Percentiles rank a stretch among this genome's conserved stretches.
phyloP scores from a whole-genome alignment of 2,888 invertebrate species.

The Mylabris sibirica region DNA sequence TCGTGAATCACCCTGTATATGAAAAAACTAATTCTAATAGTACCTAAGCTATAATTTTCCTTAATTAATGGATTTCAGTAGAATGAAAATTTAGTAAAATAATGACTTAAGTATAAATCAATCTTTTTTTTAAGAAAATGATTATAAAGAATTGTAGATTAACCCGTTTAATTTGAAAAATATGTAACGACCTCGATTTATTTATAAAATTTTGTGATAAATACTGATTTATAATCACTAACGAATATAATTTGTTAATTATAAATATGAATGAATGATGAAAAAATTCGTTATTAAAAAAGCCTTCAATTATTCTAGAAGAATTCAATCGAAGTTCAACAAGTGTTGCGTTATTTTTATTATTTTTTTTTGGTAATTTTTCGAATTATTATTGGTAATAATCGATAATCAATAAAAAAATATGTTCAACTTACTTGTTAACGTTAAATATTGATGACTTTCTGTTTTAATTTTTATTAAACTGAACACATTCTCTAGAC shows the following conservation, averaged over 20 bases:
- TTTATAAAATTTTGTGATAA: constrained; percentile 7
- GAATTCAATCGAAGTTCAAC: no score
- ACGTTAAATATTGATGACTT: no score
- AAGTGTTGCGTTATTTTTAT: no score
- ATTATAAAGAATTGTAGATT: not conserved
- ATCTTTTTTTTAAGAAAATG: not conserved
- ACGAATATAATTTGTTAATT: not conserved
- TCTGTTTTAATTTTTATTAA: no score
- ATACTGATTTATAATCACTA: not conserved
- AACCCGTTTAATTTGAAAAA: not conserved
- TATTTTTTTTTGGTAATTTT: no score
- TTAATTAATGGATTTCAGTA: no score
- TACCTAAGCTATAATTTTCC: no score
- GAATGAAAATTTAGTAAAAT: no score
- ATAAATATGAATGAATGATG: not conserved
- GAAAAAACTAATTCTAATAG: no score
- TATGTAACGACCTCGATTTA: not conserved
- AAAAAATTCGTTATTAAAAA: not conserved
- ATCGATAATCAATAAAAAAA: not conserved
- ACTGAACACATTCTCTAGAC: not conserved
- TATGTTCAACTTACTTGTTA: not conserved
- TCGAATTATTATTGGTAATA: not conserved
- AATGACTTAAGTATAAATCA: not conserved
- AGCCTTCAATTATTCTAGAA: no score
- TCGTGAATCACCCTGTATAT: no score